Percentiles rank a stretch among this genome's conserved stretches.
These are phyloP conservation scores for Thamnaconus septentrionalis DNA, from an alignment of 2,113 vertebrate species.

Conservation along the genomic window DNA sequence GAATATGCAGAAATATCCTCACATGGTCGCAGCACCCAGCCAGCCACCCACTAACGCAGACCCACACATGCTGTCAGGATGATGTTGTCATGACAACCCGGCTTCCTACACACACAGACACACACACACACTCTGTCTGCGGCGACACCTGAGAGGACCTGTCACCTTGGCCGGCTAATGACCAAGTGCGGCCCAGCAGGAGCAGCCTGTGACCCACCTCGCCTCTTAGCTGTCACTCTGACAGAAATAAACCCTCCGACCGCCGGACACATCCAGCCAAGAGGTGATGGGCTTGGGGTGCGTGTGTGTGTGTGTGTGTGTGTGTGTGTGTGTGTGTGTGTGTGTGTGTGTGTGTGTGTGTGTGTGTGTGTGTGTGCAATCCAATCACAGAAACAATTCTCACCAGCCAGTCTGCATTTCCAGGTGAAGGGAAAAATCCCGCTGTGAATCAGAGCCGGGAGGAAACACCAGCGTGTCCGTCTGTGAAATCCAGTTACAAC, in stretches of 20 bases:
- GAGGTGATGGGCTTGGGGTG: not conserved
- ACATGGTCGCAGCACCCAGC: slow-evolving; percentile 36
- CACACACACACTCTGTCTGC: slow-evolving; percentile 1
- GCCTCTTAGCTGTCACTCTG: slow-evolving; percentile 30
- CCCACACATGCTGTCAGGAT: slow-evolving; percentile 27
- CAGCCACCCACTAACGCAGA: slow-evolving; percentile 21
- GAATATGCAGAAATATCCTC: slow-evolving; percentile 36
- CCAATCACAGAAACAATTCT: slow-evolving; percentile 5
- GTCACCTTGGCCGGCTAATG: slow-evolving; percentile 63
- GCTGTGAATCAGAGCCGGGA: slow-evolving; percentile 33
- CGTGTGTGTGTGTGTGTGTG: not conserved
- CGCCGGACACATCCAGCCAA: slow-evolving; percentile 27
- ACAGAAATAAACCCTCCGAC: slow-evolving; percentile 50
- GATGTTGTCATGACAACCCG: slow-evolving; percentile 57
- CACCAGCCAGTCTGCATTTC: slow-evolving; percentile 11
- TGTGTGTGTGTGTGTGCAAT: not conserved
- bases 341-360: not conserved
- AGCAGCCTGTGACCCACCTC: slow-evolving; percentile 45
- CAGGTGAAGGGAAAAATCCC: slow-evolving; percentile 19
- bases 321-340: not conserved
- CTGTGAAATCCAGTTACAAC: slow-evolving; percentile 32
- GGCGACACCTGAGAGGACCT: slow-evolving; percentile 57
- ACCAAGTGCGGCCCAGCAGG: slow-evolving; percentile 37
- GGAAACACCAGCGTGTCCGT: slow-evolving; percentile 18
- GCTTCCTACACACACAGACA: slow-evolving; percentile 8